phyloP scores from a whole-genome alignment of 2,888 invertebrate genomes.

The Nephrocerus scutellatus region DNA sequence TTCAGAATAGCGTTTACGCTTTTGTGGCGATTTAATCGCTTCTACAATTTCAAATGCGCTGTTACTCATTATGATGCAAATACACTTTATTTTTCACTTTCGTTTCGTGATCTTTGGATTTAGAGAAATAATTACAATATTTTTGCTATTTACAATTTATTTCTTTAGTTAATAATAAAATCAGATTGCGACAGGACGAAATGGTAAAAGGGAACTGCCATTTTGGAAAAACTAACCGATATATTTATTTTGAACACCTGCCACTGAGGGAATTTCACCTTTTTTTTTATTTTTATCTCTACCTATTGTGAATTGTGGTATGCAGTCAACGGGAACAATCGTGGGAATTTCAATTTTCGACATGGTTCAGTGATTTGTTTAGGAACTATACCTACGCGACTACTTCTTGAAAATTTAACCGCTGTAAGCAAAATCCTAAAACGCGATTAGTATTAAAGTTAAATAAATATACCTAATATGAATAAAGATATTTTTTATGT shows the following conservation, averaged over 20 bases:
- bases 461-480: too few species aligned
- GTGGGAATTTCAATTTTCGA: too few species aligned
- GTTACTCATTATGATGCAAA: slow-evolving; percentile 22
- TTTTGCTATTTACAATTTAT: background rate
- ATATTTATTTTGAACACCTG: slow-evolving; percentile 14
- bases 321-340: too few species aligned
- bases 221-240: slow-evolving; percentile 13
- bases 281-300: too few species aligned
- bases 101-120: slow-evolving; percentile 1
- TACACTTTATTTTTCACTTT: background rate
- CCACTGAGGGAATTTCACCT: slow-evolving; percentile 1
- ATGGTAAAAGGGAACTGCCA: slow-evolving; percentile 18
- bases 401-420: too few species aligned
- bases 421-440: too few species aligned
- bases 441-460: too few species aligned
- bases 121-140: background rate
- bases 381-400: too few species aligned
- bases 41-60: slow-evolving; percentile 21
- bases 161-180: background rate
- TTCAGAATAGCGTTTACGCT: slow-evolving; percentile 40
- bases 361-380: too few species aligned
- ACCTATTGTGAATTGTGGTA: too few species aligned
- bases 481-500: too few species aligned
- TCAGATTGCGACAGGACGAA: slow-evolving; percentile 9
- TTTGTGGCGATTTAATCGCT: slow-evolving; percentile 35